Evolutionary conservation across 2,113 vertebrate genomes (phyloP), one percentile per base, ranked within the genome.

Genomic region (Leptobrachium ailaonicum): DNA sequence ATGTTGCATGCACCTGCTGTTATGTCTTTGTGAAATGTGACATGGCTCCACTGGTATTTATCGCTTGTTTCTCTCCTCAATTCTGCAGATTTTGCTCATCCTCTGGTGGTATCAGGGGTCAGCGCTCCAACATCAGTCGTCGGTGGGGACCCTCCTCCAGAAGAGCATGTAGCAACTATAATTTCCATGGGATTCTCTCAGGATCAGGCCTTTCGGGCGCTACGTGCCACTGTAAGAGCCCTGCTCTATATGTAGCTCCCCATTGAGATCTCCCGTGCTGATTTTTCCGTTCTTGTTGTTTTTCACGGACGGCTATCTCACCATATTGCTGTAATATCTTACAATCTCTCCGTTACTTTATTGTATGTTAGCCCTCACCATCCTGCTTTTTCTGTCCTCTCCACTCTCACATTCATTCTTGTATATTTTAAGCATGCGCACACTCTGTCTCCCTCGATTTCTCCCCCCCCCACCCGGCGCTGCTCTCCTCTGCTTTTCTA

Each of bases 111-210:
- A 83, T 96, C 97, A 3, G 96, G 97, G 82, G 96, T 95, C 85
- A 98, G 96, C 81, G 92, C 91, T 13, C 92, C 93, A 3, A 86
- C 95, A 83, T 91, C 98, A 89, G 84, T 95, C 75, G 41, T 94
- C 85, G 89, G 89, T 3, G 87, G 89, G 7, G 93, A 92, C 50
- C 96, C 96, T 75, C 87, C 96, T 0, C 96, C 96, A 0, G 98
- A 99, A 88, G 97, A 99, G 83, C 96, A 97, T 2, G 91, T 99
- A 85, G 94, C 95, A 62, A 99, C 97, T 80, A 99, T 99, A 0
- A 95, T 99, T 69, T 98, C 97, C 78, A 99, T 99, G 98, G 98
- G 98, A 83, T 99, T 99, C 90, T 98, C 96, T 67, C 91, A 96
- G 84, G 98, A 99, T 86, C 98, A 99, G 87, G 98, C 98, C 44